phyloP scores from a whole-genome alignment of 1,140 invertebrate species.

The Drosophila fuyamai region DNA sequence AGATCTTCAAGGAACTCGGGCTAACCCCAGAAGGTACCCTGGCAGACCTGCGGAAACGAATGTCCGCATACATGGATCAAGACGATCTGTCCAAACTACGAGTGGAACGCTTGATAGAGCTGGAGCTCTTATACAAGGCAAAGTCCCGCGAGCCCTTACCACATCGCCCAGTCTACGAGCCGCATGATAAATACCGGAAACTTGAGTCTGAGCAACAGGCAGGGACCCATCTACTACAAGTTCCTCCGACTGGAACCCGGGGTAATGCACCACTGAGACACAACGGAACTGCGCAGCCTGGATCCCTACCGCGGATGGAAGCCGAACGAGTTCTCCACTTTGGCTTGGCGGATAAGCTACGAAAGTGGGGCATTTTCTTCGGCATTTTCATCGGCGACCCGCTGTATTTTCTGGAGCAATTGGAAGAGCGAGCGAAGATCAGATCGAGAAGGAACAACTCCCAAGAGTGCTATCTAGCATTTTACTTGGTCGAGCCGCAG shows the following conservation, averaged over 20 bases:
- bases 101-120: neutral
- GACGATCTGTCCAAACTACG: neutral
- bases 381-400: neutral
- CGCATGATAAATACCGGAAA: neutral
- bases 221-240: too few species aligned
- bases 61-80: neutral
- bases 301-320: neutral
- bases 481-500: conserved; percentile 2
- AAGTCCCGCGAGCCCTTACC: neutral
- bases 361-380: neutral
- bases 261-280: neutral
- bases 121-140: neutral
- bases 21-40: too few species aligned
- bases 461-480: neutral
- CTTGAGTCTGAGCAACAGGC: neutral
- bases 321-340: neutral
- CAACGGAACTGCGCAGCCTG: neutral
- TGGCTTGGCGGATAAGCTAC: neutral
- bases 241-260: too few species aligned
- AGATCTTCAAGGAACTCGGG: neutral
- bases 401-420: conserved; percentile 30
- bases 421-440: conserved; percentile 21
- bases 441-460: neutral
- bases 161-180: neutral
- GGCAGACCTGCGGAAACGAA: neutral